These are phyloP conservation scores for Apamea crenata DNA, from an alignment of 2,888 invertebrate species.

Conservation along the genomic window DNA sequence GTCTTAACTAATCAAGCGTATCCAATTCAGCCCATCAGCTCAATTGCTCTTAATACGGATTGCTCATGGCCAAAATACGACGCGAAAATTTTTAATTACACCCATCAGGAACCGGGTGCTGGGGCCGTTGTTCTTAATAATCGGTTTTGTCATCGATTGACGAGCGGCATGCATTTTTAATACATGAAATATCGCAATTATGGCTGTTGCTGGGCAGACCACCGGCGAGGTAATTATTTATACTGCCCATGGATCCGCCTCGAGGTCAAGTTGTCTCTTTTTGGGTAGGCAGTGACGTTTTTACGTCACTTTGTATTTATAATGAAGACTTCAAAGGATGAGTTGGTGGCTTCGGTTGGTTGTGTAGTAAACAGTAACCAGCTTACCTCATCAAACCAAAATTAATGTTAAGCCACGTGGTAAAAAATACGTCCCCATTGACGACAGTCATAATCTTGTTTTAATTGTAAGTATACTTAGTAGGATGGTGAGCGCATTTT, in stretches of 20 bases:
- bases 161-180: conserved; percentile 61
- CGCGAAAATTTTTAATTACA: conserved; percentile 85
- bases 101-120: conserved; percentile 49
- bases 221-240: conserved; percentile 54
- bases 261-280: conserved; percentile 42
- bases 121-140: conserved; percentile 74
- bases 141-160: conserved; percentile 68
- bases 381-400: background rate
- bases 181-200: conserved; percentile 64
- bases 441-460: background rate
- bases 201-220: conserved; percentile 40
- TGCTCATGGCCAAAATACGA: conserved; percentile 83
- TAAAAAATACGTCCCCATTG: background rate
- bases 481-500: background rate
- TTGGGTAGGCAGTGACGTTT: conserved; percentile 53
- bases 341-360: background rate
- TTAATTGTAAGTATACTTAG: background rate
- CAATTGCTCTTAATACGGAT: conserved; percentile 88
- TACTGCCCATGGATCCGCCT: conserved; percentile 35
- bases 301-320: conserved; percentile 42
- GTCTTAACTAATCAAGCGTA: conserved; percentile 87
- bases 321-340: conserved; percentile 29
- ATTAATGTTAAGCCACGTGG: background rate
- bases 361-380: background rate
- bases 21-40: conserved; percentile 87